These are phyloP conservation scores for Platycercus adscitus DNA, from an alignment of 2,113 vertebrate genomes.

Conservation along the genomic window DNA sequence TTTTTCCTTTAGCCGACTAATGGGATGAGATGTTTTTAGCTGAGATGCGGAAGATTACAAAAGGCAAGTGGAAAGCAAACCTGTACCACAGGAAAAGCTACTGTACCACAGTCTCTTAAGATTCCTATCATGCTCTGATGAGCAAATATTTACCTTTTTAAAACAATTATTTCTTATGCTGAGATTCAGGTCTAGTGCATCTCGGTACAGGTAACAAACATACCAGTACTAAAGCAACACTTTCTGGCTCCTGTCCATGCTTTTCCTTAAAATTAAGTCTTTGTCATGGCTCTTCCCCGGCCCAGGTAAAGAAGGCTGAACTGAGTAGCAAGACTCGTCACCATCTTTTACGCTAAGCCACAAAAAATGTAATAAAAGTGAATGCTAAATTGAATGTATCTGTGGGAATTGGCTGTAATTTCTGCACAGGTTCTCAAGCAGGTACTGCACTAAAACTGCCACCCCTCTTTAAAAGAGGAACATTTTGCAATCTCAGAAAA, in stretches of 20 bases:
- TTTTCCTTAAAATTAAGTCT: neutral
- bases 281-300: neutral
- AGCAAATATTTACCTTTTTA: conserved; percentile 46
- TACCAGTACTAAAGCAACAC: neutral
- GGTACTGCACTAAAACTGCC: neutral
- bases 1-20: neutral
- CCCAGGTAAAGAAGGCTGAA: neutral
- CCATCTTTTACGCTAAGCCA: neutral
- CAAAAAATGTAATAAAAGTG: neutral
- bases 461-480: neutral
- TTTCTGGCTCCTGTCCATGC: neutral
- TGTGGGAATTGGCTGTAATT: neutral
- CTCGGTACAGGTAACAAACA: neutral
- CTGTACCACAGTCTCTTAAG: neutral
- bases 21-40: neutral
- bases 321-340: neutral
- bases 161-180: neutral
- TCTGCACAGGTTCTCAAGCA: neutral
- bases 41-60: neutral
- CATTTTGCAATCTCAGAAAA: neutral
- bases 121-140: neutral
- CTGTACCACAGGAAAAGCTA: neutral
- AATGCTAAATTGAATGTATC: neutral
- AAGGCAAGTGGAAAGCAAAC: conserved; percentile 15
- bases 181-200: neutral